Percentiles rank a stretch among this genome's conserved stretches.
These are phyloP conservation scores for Lapara coniferarum DNA, from an alignment of 2,888 invertebrate species.

Conservation along the genomic window DNA sequence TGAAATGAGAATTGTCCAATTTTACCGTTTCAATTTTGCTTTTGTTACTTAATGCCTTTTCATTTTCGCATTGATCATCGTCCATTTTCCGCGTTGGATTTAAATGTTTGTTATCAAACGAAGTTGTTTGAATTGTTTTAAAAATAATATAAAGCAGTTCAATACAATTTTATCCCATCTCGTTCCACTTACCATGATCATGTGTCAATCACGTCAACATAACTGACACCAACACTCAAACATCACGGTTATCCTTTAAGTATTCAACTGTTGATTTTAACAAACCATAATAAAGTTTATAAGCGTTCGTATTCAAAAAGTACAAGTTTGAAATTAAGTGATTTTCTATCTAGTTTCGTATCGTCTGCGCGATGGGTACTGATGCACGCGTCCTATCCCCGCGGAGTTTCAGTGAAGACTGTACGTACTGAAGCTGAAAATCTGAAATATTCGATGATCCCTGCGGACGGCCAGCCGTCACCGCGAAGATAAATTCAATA, in stretches of 20 bases:
- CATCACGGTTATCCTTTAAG: slow-evolving; percentile 48
- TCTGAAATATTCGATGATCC: slow-evolving; percentile 57
- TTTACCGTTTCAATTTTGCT: slow-evolving; percentile 36
- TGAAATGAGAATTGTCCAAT: slow-evolving; percentile 45
- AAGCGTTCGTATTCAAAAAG: not conserved
- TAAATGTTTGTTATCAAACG: not conserved
- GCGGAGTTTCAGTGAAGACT: slow-evolving; percentile 61
- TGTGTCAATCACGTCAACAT: slow-evolving; percentile 60
- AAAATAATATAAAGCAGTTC: not conserved
- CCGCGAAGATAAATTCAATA: slow-evolving; percentile 60
- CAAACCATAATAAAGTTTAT: slow-evolving; percentile 7
- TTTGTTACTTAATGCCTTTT: slow-evolving; percentile 29
- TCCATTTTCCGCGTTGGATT: not conserved
- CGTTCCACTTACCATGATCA: slow-evolving; percentile 59
- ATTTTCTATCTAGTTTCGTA: slow-evolving; percentile 38
- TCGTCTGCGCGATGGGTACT: slow-evolving; percentile 35
- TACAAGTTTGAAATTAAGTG: slow-evolving; percentile 27
- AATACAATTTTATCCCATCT: slow-evolving; percentile 4
- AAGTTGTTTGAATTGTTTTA: not conserved
- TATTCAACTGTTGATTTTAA: slow-evolving; percentile 17
- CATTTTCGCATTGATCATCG: slow-evolving; percentile 32
- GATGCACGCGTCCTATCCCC: slow-evolving; percentile 53
- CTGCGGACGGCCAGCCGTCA: slow-evolving; percentile 48
- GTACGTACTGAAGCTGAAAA: slow-evolving; percentile 51
- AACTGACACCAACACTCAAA: slow-evolving; percentile 49